phyloP scores from a whole-genome alignment of 1,140 invertebrate species.

The Aphaenogaster floridana region DNA sequence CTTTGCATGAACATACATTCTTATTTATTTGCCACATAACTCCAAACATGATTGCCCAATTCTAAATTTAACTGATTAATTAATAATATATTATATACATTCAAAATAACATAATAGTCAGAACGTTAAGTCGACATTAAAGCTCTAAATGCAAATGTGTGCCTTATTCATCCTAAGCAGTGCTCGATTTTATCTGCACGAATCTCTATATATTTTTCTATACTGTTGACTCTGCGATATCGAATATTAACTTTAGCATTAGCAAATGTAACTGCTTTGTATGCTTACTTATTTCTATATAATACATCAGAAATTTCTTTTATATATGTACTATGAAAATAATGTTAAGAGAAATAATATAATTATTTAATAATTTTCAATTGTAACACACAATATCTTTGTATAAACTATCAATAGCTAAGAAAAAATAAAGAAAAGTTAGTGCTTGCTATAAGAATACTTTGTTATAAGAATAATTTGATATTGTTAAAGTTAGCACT shows the following conservation, averaged over 20 bases:
- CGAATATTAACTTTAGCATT: slow-evolving; percentile 17
- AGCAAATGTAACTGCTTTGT: neutral
- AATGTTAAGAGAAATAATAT: neutral
- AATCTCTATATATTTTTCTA: slow-evolving; percentile 18
- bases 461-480: neutral
- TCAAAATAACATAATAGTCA: neutral
- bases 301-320: neutral
- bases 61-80: slow-evolving; percentile 1
- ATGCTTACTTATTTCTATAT: neutral
- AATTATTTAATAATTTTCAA: slow-evolving; percentile 1
- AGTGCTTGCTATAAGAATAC: neutral
- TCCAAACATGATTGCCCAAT: neutral
- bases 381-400: neutral
- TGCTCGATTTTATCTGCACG: neutral
- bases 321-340: neutral
- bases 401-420: neutral
- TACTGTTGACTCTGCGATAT: neutral
- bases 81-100: slow-evolving; percentile 1
- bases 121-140: neutral
- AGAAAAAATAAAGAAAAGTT: neutral
- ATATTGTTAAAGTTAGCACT: neutral
- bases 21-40: neutral
- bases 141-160: neutral
- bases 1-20: neutral
- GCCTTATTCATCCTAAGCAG: neutral